Evolutionary conservation across 2,888 invertebrate species (phyloP).

Genomic region (Ischnura elegans): DNA sequence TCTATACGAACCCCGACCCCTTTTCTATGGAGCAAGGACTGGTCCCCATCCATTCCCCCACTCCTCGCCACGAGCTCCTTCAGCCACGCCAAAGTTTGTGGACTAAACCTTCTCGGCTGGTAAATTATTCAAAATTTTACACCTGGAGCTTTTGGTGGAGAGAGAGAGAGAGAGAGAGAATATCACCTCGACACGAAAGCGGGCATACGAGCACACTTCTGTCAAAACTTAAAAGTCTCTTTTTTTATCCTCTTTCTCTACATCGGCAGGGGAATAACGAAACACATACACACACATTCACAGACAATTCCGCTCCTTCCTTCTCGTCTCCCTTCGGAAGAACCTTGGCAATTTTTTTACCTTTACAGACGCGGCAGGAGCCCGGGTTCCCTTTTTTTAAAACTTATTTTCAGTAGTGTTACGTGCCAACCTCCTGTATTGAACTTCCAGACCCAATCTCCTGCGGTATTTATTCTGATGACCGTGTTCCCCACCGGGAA

Average conservation of each 20-base stretch:
- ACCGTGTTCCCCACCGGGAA: not conserved
- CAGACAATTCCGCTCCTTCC: no score
- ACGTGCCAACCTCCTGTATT: not conserved
- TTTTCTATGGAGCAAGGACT: not conserved
- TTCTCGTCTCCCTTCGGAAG: not conserved
- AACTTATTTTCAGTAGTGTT: not conserved
- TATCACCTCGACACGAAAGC: constrained; percentile 26
- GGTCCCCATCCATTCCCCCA: not conserved
- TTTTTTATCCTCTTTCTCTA: not conserved
- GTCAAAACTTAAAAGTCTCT: constrained; percentile 28
- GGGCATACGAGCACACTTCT: not conserved
- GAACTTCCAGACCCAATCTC: constrained; percentile 25
- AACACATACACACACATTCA: not conserved
- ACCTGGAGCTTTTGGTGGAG: constrained; percentile 35
- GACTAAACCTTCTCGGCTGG: constrained; percentile 31
- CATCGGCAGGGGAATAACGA: constrained; percentile 35
- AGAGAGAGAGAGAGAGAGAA: no score
- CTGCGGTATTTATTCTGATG: not conserved
- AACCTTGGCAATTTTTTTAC: not conserved
- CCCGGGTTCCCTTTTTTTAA: not conserved
- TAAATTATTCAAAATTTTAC: constrained; percentile 38
- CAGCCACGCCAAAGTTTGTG: constrained; percentile 15
- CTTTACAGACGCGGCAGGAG: not conserved
- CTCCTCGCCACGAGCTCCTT: not conserved
- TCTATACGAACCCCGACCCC: not conserved